Evolutionary conservation across 2,113 vertebrate genomes (phyloP).

Genomic region (Ophiodon elongatus): DNA sequence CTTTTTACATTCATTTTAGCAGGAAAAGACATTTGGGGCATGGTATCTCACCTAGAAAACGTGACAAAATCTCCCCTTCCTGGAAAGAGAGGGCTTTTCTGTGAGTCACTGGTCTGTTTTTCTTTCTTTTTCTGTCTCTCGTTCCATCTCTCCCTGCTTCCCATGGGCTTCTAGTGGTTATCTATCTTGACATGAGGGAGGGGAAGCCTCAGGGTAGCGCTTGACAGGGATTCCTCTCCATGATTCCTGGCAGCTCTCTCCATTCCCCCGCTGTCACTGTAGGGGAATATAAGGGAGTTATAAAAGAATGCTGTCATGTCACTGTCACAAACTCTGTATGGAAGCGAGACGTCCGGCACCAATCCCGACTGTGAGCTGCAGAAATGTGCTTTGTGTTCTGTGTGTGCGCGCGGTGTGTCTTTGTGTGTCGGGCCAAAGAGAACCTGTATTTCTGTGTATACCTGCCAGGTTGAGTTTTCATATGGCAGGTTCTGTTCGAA

Average conservation of each 20-base stretch:
- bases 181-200: conserved; percentile 70
- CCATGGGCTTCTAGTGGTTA: conserved; percentile 62
- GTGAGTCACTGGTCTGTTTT: conserved; percentile 4
- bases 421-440: conserved; percentile 20
- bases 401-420: neutral
- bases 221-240: conserved; percentile 76
- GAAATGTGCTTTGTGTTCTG: conserved; percentile 18
- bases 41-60: conserved; percentile 11
- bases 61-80: conserved; percentile 21
- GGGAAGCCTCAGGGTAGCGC: conserved; percentile 59
- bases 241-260: conserved; percentile 69
- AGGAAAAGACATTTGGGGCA: neutral
- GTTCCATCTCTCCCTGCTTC: conserved; percentile 15
- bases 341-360: conserved; percentile 33
- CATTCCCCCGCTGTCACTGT: conserved; percentile 71
- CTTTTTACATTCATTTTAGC: neutral
- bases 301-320: conserved; percentile 77
- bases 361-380: conserved; percentile 26
- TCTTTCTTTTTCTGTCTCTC: neutral
- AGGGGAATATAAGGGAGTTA: conserved; percentile 66
- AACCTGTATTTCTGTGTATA: conserved; percentile 45
- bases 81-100: conserved; percentile 9
- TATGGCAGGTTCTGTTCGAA: neutral
- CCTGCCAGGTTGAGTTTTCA: conserved; percentile 33
- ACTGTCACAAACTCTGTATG: conserved; percentile 70